Evolutionary conservation across 2,797 vertebrate genomes (phyloP).

Genomic region (Agapornis canus): DNA sequence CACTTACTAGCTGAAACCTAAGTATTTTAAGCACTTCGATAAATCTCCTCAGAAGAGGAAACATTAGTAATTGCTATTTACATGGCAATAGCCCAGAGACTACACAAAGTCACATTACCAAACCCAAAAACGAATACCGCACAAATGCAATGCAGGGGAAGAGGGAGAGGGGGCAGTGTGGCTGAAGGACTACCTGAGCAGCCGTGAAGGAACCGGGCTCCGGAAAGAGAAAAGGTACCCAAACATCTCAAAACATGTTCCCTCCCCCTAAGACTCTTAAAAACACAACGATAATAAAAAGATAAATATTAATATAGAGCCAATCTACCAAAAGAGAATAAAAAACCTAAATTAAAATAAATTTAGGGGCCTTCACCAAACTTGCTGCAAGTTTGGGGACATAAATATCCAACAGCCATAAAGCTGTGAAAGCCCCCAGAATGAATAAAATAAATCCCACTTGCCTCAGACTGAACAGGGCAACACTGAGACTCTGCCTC

Average conservation of each 20-base stretch:
- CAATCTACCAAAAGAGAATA: constrained; percentile 79
- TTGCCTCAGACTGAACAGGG: constrained; percentile 99
- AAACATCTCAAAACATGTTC: constrained; percentile 15
- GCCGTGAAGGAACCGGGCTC: constrained; percentile 25
- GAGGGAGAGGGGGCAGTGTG: neutral
- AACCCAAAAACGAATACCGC: neutral
- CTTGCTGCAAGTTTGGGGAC: constrained; percentile 99
- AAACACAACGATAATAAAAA: constrained; percentile 68
- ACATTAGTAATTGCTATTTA: neutral
- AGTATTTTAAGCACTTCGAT: neutral
- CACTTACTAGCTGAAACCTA: neutral
- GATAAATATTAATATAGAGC: constrained; percentile 85
- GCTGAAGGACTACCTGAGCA: constrained; percentile 10
- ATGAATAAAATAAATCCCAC: constrained; percentile 94
- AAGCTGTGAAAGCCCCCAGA: constrained; percentile 93
- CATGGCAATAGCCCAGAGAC: constrained; percentile 3
- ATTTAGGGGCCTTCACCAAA: constrained; percentile 96
- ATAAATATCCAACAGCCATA: constrained; percentile 91
- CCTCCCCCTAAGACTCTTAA: constrained; percentile 50
- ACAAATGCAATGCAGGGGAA: constrained; percentile 7
- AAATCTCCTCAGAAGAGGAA: neutral
- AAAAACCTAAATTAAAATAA: constrained; percentile 86
- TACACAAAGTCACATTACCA: neutral
- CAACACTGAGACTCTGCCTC: constrained; percentile 99
- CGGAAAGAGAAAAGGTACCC: constrained; percentile 11